A percentile compares a stretch with the other conserved stretches of the same genome.
These are phyloP conservation scores for Polia nebulosa DNA, from an alignment of 2,888 invertebrate species.

Conservation along the genomic window DNA sequence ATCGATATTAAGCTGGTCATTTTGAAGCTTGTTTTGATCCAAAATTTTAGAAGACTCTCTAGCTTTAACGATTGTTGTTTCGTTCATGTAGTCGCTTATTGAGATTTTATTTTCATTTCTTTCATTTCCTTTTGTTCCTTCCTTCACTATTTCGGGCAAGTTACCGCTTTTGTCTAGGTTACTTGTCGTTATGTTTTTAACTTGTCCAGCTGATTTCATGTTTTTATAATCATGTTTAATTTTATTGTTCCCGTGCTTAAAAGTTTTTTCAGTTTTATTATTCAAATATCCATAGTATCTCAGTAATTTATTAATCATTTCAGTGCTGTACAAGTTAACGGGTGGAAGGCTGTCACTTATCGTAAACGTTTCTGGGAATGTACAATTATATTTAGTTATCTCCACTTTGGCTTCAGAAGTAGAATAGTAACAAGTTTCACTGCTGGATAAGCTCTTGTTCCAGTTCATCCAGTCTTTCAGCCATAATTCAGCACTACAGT, in stretches of 20 bases:
- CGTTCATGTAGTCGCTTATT: slow-evolving; percentile 77
- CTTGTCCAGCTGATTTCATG: slow-evolving; percentile 39
- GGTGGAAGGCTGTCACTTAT: slow-evolving; percentile 89
- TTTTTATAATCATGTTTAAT: slow-evolving; percentile 63
- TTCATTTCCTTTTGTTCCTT: slow-evolving; percentile 65
- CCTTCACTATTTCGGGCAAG: slow-evolving; percentile 61
- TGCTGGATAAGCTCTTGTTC: slow-evolving; percentile 82
- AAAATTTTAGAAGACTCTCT: slow-evolving; percentile 80
- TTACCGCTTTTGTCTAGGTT: slow-evolving; percentile 56
- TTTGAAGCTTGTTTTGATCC: slow-evolving; percentile 82
- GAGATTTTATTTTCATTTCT: slow-evolving; percentile 76
- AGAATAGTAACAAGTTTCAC: slow-evolving; percentile 87
- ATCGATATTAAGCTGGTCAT: slow-evolving; percentile 80
- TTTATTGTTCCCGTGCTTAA: slow-evolving; percentile 73
- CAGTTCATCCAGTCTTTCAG: slow-evolving; percentile 93
- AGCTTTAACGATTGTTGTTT: slow-evolving; percentile 76
- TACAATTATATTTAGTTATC: slow-evolving; percentile 87
- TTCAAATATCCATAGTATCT: slow-evolving; percentile 87
- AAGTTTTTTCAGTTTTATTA: slow-evolving; percentile 85
- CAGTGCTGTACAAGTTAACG: slow-evolving; percentile 88
- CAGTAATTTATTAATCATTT: slow-evolving; percentile 88
- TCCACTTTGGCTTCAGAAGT: slow-evolving; percentile 85
- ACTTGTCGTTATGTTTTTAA: slow-evolving; percentile 58
- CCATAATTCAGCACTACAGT: slow-evolving; percentile 93
- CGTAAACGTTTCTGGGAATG: slow-evolving; percentile 88